Conservation (phyloP, 1,140 invertebrate species). For the Cyphomyrmex costatus region DNA sequence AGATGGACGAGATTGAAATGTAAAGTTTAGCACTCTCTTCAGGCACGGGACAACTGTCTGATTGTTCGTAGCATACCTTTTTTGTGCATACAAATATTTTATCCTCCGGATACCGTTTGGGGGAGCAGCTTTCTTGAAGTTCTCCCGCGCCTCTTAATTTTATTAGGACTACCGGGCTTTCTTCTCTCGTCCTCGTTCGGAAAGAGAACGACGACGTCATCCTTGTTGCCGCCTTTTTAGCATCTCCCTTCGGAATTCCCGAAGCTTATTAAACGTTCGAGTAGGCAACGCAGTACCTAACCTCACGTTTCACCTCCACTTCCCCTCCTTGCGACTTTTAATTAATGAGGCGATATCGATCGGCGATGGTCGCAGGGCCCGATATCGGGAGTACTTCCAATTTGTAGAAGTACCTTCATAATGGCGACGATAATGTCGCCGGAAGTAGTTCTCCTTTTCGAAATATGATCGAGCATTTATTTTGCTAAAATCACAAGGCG, state of each 20-base stretch:
- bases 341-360: conserved; percentile 65
- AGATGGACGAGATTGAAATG: conserved; percentile 15
- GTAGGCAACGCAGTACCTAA: conserved; percentile 57
- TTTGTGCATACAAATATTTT: conserved; percentile 53
- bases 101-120: not conserved
- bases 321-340: conserved; percentile 55
- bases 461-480: conserved; percentile 53
- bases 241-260: conserved; percentile 54
- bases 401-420: conserved; percentile 61
- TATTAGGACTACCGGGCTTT: conserved; percentile 44
- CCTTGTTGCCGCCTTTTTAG: conserved; percentile 57
- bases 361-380: conserved; percentile 43
- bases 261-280: conserved; percentile 63
- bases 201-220: conserved; percentile 40
- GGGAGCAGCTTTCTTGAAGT: not conserved
- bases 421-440: conserved; percentile 36
- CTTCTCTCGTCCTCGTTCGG: not conserved
- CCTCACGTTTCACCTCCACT: not conserved
- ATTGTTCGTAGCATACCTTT: conserved; percentile 32
- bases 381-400: conserved; percentile 51
- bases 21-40: conserved; percentile 41
- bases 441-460: conserved; percentile 44
- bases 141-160: conserved; percentile 45
- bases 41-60: not conserved
- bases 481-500: conserved; percentile 33